phyloP scores from a whole-genome alignment of 1,140 invertebrate genomes.

The Micrasema minimum region DNA sequence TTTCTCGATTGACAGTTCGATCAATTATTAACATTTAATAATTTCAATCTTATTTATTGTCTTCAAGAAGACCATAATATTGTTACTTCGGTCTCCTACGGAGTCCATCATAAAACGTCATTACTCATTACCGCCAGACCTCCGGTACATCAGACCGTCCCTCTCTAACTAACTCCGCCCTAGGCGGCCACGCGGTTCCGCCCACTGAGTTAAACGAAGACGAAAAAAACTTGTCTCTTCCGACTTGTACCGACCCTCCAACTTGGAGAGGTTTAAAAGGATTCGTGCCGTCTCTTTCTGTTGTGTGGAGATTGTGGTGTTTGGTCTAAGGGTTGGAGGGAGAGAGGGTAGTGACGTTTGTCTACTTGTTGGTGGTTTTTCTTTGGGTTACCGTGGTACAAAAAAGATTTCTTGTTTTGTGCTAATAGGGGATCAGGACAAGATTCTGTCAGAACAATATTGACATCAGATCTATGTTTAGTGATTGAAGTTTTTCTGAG shows the following conservation, averaged over 20 bases:
- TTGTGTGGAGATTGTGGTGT: neutral
- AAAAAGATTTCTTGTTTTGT: slow-evolving; percentile 28
- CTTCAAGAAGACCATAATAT: slow-evolving; percentile 4
- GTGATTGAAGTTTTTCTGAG: too few relatives aligned
- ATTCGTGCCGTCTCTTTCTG: neutral
- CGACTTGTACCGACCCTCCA: slow-evolving; percentile 30
- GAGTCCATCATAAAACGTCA: slow-evolving; percentile 41
- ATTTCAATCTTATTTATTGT: slow-evolving; percentile 35
- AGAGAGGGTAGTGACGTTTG: slow-evolving; percentile 6
- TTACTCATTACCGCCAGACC: slow-evolving; percentile 34
- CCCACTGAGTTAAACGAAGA: slow-evolving; percentile 42
- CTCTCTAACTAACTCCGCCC: slow-evolving; percentile 42
- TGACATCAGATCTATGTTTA: neutral
- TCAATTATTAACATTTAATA: slow-evolving; percentile 25
- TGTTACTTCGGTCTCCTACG: slow-evolving; percentile 11
- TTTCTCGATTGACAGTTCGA: slow-evolving; percentile 19
- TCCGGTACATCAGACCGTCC: slow-evolving; percentile 26
- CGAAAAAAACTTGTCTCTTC: slow-evolving; percentile 39
- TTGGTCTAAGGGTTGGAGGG: neutral
- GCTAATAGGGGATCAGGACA: slow-evolving; percentile 9
- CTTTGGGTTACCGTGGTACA: slow-evolving; percentile 38
- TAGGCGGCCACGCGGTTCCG: slow-evolving; percentile 38
- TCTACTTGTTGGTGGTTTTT: slow-evolving; percentile 27
- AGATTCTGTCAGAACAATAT: slow-evolving; percentile 21
- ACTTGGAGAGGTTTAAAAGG: neutral